Conservation (phyloP, 2,113 vertebrate species). For the Hypocryptadius cinnamomeus region DNA sequence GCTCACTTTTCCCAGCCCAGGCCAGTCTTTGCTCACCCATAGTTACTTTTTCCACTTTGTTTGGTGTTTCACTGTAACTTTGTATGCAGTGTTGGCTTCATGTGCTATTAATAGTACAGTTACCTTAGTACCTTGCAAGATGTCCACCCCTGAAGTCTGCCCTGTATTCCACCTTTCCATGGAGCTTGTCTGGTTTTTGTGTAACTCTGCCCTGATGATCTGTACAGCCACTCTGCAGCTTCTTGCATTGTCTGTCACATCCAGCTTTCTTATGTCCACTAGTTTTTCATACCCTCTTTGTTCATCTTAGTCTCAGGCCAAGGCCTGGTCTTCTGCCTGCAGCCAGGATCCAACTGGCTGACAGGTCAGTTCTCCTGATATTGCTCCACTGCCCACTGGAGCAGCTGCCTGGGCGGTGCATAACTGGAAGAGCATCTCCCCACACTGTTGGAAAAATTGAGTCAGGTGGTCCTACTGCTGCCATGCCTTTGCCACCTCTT, state of each 20-base stretch:
- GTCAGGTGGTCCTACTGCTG: background rate
- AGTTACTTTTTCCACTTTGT: background rate
- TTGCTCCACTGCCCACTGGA: accelerated
- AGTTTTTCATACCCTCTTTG: background rate
- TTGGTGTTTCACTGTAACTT: background rate
- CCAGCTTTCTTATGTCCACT: background rate
- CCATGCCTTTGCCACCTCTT: accelerated
- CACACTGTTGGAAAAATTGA: background rate
- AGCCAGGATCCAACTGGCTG: background rate
- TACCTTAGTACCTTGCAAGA: background rate
- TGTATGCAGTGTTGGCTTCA: accelerated
- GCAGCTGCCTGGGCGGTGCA: background rate
- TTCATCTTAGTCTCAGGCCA: background rate
- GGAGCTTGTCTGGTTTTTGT: background rate
- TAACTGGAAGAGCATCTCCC: background rate
- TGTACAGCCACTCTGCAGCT: background rate
- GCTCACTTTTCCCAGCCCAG: background rate
- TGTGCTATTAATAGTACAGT: accelerated
- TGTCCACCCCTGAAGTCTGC: background rate
- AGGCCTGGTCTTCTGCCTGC: background rate
- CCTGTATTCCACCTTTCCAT: background rate
- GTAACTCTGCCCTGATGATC: background rate
- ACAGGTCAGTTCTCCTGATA: accelerated
- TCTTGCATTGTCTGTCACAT: background rate
- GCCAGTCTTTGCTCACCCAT: background rate